Conservation (phyloP, 2,888 invertebrate species). For the Luffia ferchaultella region DNA sequence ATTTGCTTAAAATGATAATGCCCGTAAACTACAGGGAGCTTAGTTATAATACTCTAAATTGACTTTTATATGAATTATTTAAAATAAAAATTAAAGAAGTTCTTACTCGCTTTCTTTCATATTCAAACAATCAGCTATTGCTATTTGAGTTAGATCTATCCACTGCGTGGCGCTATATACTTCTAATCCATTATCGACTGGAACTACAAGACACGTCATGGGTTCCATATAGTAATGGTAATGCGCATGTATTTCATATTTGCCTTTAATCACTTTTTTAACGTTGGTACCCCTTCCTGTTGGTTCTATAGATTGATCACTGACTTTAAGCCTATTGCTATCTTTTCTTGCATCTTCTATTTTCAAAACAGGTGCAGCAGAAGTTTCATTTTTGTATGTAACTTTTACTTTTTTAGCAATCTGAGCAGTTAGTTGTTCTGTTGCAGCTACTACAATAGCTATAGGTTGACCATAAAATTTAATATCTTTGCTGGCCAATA, state of each 20-base stretch:
- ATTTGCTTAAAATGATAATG: neutral
- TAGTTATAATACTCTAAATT: neutral
- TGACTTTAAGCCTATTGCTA: slow-evolving; percentile 25
- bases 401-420: slow-evolving; percentile 68
- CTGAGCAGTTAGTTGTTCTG: slow-evolving; percentile 56
- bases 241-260: slow-evolving; percentile 68
- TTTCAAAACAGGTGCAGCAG: slow-evolving; percentile 33
- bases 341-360: slow-evolving; percentile 48
- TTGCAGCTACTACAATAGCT: slow-evolving; percentile 72
- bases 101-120: slow-evolving; percentile 67
- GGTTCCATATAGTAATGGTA: slow-evolving; percentile 83
- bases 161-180: slow-evolving; percentile 72
- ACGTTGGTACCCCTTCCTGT: slow-evolving; percentile 35
- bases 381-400: slow-evolving; percentile 49
- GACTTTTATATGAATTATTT: neutral
- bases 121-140: slow-evolving; percentile 61
- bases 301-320: slow-evolving; percentile 27
- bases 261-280: slow-evolving; percentile 60
- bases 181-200: slow-evolving; percentile 73
- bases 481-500: slow-evolving; percentile 61
- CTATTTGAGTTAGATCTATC: slow-evolving; percentile 68
- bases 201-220: slow-evolving; percentile 69
- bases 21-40: neutral
- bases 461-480: slow-evolving; percentile 73
- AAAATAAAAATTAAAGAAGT: slow-evolving; percentile 14